A percentile compares a stretch with the other conserved stretches of the same genome.
Evolutionary conservation across 2,888 invertebrate species (phyloP).

Genomic region (Lamellibrachia columna): DNA sequence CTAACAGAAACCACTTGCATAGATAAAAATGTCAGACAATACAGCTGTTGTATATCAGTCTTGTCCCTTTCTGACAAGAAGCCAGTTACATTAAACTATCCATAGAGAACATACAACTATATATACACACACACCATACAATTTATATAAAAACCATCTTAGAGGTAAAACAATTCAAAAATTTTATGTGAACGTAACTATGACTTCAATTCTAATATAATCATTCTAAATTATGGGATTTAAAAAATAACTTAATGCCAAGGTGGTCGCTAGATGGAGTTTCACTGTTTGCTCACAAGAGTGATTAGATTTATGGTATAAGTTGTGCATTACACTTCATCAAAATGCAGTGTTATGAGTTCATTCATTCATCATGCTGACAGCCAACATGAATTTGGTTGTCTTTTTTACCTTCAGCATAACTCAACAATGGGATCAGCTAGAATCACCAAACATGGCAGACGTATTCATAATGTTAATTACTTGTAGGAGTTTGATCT

Average conservation of each 20-base stretch:
- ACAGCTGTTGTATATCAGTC: too few species aligned
- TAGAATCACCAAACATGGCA: not conserved
- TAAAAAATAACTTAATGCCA: too few species aligned
- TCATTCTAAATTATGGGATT: too few species aligned
- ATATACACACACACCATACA: not conserved
- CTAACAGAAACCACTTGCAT: constrained; percentile 42
- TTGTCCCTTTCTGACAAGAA: not conserved
- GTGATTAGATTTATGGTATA: too few species aligned
- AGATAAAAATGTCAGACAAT: not conserved
- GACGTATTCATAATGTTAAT: not conserved
- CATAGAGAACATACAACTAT: not conserved
- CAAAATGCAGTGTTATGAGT: not conserved
- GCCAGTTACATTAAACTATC: not conserved
- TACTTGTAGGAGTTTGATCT: not conserved
- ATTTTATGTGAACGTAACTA: not conserved
- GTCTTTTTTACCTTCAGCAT: not conserved
- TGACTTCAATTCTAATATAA: too few species aligned
- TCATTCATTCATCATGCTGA: not conserved
- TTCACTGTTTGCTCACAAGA: too few species aligned
- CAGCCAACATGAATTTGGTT: too few species aligned
- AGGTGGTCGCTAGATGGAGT: too few species aligned
- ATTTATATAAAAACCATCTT: not conserved
- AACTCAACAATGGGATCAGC: not conserved
- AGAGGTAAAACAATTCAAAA: not conserved
- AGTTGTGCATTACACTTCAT: not conserved